Evolutionary conservation across 2,797 vertebrate genomes (phyloP), one percentile per base, ranked within the genome.

Genomic region (Liparis tanakae): DNA sequence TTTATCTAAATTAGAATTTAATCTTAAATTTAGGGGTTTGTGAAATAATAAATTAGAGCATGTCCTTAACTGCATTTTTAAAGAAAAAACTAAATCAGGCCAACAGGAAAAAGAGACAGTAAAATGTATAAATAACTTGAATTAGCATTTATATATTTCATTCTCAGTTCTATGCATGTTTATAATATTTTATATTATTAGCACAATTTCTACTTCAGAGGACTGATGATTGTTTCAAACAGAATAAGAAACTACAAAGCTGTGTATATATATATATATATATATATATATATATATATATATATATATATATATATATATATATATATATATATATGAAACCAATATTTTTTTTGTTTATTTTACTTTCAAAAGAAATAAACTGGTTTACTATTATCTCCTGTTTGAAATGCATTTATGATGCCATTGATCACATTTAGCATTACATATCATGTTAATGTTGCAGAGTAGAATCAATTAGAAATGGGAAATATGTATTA

Each of bases 31-130:
- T 4, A 36, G 15, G 8, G 25, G 13, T n/a, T 34, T 36, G 33
- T 48, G 1, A 25, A 64, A 34, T 68, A n/a, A 7, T 33, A 44
- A 67, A 63, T 62, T 34, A 62, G 59, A 15, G 48, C n/a, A 50
- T 50, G 48, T 20, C 48, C 9, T 50, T 20, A 20, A 50, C n/a
- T n/a, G 48, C n/a, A 50, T 50, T n/a, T 50, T 20, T 9, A 55
- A 55, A 54, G 7, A 46, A 46, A 18, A 18, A 44, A 7, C 0
- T 14, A 18, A 67, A 67, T 30, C 15, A 30, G 50, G 46, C 34
- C 62, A 65, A 20, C 46, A 37, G 34, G 13, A 53, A 3, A 15
- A 33, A 55, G 15, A 37, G 18, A 36, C 6, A n/a, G 30, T 13
- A 18, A 30, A 34, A 48, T 34, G 43, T 46, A 4, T 46, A 4